Percentiles rank a stretch among this genome's conserved stretches.
These are phyloP conservation scores for Nomada fucata DNA, from an alignment of 2,888 invertebrate species.

Conservation along the genomic window DNA sequence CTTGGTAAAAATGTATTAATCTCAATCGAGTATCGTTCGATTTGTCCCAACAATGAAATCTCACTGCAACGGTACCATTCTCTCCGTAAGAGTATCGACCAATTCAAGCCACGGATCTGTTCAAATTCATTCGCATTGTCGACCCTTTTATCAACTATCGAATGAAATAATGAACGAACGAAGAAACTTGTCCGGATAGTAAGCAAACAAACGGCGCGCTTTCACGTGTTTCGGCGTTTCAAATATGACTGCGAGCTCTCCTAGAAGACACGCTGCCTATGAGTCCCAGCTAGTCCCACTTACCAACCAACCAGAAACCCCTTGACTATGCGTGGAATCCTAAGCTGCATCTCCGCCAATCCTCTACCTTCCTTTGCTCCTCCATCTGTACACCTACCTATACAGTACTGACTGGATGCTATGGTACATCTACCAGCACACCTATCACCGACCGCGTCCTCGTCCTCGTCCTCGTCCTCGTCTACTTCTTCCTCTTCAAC, in stretches of 20 bases:
- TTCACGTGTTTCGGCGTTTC: conserved; percentile 79
- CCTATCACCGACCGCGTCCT: not conserved
- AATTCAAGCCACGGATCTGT: not conserved
- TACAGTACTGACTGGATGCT: conserved; percentile 12
- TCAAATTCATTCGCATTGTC: conserved; percentile 14
- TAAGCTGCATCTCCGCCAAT: conserved; percentile 80
- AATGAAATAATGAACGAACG: not conserved
- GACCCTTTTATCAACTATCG: conserved; percentile 5
- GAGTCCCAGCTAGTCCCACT: conserved; percentile 84
- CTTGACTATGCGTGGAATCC: conserved; percentile 80
- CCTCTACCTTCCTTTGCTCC: conserved; percentile 66
- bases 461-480: not conserved
- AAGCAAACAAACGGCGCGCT: conserved; percentile 39
- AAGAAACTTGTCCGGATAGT: not conserved
- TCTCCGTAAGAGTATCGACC: not conserved
- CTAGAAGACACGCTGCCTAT: conserved; percentile 83
- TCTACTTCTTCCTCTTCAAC: conserved; percentile 13
- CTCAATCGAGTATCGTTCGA: no score
- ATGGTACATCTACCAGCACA: not conserved
- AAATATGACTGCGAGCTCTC: conserved; percentile 83
- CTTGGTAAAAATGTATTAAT: no score
- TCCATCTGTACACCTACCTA: conserved; percentile 31
- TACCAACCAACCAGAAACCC: conserved; percentile 83
- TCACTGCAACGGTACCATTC: not conserved
- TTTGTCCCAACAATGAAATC: no score